phyloP scores from a whole-genome alignment of 37 sponge, comb jelly and placozoan genomes.

The Hormiphora californensis region DNA sequence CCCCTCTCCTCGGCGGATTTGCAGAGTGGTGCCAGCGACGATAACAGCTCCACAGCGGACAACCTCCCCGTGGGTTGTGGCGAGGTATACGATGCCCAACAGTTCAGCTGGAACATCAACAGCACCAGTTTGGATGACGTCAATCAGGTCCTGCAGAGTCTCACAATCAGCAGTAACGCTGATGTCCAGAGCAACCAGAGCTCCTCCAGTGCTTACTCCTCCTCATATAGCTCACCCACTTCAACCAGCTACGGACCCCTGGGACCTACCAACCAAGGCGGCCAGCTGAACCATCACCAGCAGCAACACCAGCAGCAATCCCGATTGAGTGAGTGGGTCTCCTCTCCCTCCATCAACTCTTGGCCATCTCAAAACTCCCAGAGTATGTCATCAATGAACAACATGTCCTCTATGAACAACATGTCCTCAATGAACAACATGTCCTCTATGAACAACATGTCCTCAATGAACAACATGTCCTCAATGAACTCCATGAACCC shows the following conservation, averaged over 20 bases:
- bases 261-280: not conserved
- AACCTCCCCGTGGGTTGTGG: not conserved
- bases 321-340: conserved; percentile 34
- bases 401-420: too few species aligned
- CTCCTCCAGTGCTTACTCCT: conserved; percentile 29
- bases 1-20: not conserved
- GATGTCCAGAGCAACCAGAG: conserved; percentile 40
- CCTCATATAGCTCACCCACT: conserved; percentile 30
- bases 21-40: conserved; percentile 14
- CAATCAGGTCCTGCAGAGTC: conserved; percentile 11
- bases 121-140: conserved; percentile 10
- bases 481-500: conserved; percentile 5
- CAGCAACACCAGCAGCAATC: not conserved
- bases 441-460: too few species aligned
- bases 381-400: too few species aligned
- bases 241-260: conserved; percentile 44
- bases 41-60: conserved; percentile 12
- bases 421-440: too few species aligned
- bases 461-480: too few species aligned
- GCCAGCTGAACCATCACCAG: not conserved
- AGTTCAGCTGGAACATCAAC: conserved; percentile 44
- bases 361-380: conserved; percentile 36
- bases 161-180: conserved; percentile 9
- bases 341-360: conserved; percentile 14
- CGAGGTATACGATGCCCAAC: conserved; percentile 27